Evolutionary conservation across 2,888 invertebrate genomes (phyloP), one percentile per base, ranked within the genome.

Genomic region (Dinocampus coccinellae): DNA sequence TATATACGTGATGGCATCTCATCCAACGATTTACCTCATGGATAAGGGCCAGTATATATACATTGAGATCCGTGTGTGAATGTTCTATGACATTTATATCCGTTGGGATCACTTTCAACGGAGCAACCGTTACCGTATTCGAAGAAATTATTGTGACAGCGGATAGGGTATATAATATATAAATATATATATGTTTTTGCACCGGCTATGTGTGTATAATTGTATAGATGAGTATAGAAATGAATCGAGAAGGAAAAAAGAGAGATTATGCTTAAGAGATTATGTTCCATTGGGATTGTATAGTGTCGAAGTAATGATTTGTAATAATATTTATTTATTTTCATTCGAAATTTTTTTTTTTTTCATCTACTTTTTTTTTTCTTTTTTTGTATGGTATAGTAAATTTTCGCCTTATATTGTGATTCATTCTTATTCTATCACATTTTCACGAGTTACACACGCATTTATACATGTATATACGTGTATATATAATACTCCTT

Each of bases 1-100:
- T 58, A 33, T 39, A 26, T 61, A 73, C 73, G 69, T 73, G 71
- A 22, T 72, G 74, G 73, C 24, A 71, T 74, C 65, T 65, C 34
- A 13, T 24, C 34, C 29, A 33, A 29, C 58, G 63, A 70, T 22
- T 67, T 24, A 29, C 36, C 29, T 57, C 42, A 36, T 29, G 63
- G 68, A 66, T 66, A 73, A 57, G 62, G 53, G 53, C 29, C 13
- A 42, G n/a, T 67, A 9, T 47, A 33, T 34, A 57, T 57, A 29
- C 26, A 29, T 42, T 53, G 53, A 20, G 29, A 9, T 20, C 10
- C 26, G 10, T 13, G 53, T 47, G 47, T 16, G 16, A 26, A 52
- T 73, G 64, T 58, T 63, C 55, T 68, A 69, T 61, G 71, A 73
- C 71, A 69, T 68, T 61, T 13, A 26, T 57, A 39, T 70, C 53